These are phyloP conservation scores for rat (Rattus norvegicus) DNA, from an alignment of 2,113 vertebrate species.

Conservation along the genomic window DNA sequence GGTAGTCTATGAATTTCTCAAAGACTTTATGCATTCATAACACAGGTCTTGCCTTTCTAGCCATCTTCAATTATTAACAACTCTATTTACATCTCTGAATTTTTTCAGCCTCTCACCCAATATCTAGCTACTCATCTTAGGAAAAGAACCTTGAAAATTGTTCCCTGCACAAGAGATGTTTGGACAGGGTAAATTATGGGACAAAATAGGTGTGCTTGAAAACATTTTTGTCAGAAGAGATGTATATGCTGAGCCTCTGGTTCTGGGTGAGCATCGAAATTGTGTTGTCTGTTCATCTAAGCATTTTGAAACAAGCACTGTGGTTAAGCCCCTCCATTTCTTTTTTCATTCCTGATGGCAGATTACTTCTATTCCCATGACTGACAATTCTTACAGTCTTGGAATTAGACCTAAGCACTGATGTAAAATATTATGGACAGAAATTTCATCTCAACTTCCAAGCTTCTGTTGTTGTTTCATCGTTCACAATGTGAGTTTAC, in stretches of 20 bases:
- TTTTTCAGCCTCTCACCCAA: fast-evolving
- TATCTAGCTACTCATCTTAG: neutral
- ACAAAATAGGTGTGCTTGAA: neutral
- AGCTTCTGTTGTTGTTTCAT: neutral
- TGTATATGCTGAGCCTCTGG: neutral
- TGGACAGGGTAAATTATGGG: neutral
- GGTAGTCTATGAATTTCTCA: neutral
- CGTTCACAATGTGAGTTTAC: neutral
- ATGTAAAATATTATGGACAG: neutral
- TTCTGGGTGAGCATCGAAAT: neutral
- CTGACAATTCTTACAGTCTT: neutral
- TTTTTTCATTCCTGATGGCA: neutral
- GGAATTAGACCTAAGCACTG: neutral
- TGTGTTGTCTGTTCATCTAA: neutral
- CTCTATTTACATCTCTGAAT: neutral
- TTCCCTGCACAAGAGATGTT: neutral
- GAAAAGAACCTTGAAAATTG: neutral
- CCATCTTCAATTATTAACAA: neutral
- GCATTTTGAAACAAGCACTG: neutral
- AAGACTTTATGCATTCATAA: neutral
- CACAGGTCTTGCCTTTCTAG: neutral
- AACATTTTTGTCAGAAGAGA: neutral
- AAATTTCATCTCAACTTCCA: neutral
- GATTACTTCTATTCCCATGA: slow-evolving; percentile 2
- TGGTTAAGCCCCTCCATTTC: neutral